A percentile compares a stretch with the other conserved stretches of the same genome.
Evolutionary conservation across 2,797 vertebrate genomes (phyloP).

Genomic region (Rhincodon typus): DNA sequence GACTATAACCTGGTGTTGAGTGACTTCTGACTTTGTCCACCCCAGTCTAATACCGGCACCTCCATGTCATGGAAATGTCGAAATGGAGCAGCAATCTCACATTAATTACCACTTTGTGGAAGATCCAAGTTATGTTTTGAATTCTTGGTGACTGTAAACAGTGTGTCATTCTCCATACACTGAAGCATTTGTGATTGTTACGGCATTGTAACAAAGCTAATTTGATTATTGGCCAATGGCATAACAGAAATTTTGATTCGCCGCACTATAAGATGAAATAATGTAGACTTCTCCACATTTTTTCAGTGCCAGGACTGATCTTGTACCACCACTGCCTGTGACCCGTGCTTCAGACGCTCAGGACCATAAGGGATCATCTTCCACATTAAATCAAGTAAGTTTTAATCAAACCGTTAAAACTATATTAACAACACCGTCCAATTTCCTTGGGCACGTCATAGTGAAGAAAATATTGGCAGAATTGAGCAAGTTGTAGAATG

Average conservation of each 20-base stretch:
- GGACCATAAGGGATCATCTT: constrained; percentile 51
- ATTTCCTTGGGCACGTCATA: not conserved
- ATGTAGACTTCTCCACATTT: constrained; percentile 20
- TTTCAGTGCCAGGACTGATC: constrained; percentile 61
- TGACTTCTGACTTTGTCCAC: too few relatives aligned
- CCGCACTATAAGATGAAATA: not conserved
- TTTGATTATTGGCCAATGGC: not conserved
- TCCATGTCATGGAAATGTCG: too few relatives aligned
- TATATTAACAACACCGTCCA: too few relatives aligned
- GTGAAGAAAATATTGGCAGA: not conserved
- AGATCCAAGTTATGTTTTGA: not conserved
- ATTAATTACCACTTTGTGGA: too few relatives aligned
- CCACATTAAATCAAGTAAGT: constrained; percentile 60
- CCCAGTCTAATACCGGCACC: too few relatives aligned
- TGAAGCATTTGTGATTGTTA: not conserved
- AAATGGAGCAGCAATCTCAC: too few relatives aligned
- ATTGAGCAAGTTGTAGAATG: not conserved
- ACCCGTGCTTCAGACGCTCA: constrained; percentile 68
- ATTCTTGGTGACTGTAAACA: not conserved
- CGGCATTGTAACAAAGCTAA: not conserved
- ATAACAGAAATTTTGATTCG: not conserved
- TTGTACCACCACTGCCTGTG: constrained; percentile 73
- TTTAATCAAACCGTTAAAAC: not conserved
- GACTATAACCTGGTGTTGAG: too few relatives aligned
- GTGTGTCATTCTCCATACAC: not conserved